These are phyloP conservation scores for Lethocerus indicus DNA, from an alignment of 1,140 invertebrate genomes.

Conservation along the genomic window DNA sequence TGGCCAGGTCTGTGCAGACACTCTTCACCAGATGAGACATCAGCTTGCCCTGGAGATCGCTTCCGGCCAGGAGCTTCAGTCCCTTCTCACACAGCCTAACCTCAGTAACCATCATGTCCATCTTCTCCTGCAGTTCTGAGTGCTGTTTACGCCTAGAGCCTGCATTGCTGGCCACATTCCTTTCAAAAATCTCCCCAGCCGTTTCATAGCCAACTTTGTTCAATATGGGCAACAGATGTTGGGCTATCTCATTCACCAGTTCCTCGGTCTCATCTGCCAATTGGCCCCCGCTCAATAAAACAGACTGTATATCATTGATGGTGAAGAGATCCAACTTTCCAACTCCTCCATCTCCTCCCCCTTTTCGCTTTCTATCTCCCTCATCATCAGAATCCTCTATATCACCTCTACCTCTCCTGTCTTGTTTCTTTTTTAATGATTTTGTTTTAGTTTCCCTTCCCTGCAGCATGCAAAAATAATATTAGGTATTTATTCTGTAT, in stretches of 20 bases:
- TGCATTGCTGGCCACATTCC: conserved; percentile 44
- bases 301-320: too few species aligned
- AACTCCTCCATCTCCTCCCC: conserved; percentile 22
- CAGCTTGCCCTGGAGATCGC: conserved; percentile 44
- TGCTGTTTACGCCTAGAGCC: conserved; percentile 55
- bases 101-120: conserved; percentile 57
- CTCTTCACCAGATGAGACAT: conserved; percentile 70
- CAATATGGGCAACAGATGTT: conserved; percentile 38
- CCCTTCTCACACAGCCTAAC: conserved; percentile 75
- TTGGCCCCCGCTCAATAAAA: too few species aligned
- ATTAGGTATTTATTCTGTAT: too few species aligned
- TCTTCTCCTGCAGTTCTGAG: conserved; percentile 60
- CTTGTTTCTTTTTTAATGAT: conserved; percentile 63
- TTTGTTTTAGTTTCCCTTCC: conserved; percentile 92
- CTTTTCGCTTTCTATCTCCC: conserved; percentile 23
- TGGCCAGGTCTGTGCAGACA: conserved; percentile 64
- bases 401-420: too few species aligned
- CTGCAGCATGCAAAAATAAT: too few species aligned
- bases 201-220: conserved; percentile 34
- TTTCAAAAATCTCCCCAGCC: conserved; percentile 51
- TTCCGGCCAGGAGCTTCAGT: conserved; percentile 41
- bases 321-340: conserved; percentile 42
- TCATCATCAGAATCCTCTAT: conserved; percentile 35
- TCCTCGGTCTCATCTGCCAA: conserved; percentile 27
- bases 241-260: conserved; percentile 26